These are phyloP conservation scores for Tiliacea citrago DNA, from an alignment of 2,888 invertebrate genomes.

Conservation along the genomic window DNA sequence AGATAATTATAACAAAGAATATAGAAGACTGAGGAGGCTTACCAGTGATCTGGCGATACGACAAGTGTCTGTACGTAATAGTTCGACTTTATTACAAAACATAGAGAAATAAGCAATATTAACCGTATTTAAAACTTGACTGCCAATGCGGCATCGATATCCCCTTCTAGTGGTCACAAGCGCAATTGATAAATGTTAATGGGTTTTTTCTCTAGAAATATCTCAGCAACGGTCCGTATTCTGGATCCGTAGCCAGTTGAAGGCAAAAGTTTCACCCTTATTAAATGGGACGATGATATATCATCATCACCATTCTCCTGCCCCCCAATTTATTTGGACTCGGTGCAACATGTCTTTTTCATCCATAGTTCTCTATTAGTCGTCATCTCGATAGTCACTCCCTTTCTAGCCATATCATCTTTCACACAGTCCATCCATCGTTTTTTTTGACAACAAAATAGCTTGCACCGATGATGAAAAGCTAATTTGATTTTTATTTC, in stretches of 20 bases:
- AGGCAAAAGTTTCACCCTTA: background rate
- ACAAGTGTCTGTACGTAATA: conserved; percentile 92
- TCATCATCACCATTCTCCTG: background rate
- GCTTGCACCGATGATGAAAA: background rate
- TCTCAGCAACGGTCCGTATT: background rate
- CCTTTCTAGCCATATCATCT: no score
- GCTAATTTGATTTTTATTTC: conserved; percentile 53
- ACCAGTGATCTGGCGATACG: conserved; percentile 93
- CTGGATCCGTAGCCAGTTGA: background rate
- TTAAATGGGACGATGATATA: background rate
- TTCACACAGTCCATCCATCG: no score
- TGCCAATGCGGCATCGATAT: no score
- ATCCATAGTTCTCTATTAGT: no score
- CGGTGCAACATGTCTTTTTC: no score
- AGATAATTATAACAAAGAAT: conserved; percentile 92
- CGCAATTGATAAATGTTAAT: no score
- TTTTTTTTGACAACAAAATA: background rate
- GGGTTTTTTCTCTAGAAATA: background rate
- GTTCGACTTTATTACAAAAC: background rate
- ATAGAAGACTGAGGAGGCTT: conserved; percentile 92
- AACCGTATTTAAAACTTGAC: no score
- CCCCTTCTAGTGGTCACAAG: background rate
- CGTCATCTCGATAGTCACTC: no score
- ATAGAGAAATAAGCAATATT: background rate
- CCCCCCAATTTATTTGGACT: no score